Conservation (phyloP, 2,888 invertebrate species). For the Tiphia femorata region DNA sequence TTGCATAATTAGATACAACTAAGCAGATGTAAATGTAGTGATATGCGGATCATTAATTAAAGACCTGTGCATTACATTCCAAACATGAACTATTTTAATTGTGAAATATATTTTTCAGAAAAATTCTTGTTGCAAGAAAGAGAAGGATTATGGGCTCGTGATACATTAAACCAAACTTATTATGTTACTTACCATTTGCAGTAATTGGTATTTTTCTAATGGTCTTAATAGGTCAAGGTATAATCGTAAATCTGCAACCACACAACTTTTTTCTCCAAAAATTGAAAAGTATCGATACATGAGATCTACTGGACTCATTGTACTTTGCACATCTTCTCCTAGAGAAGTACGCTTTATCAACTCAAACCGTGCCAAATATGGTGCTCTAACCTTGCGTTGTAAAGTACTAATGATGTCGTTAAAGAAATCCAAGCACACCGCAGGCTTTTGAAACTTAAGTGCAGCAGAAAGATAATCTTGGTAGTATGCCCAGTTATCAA, state of each 20-base stretch:
- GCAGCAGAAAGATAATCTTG: slow-evolving; percentile 69
- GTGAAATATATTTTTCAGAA: too few species aligned
- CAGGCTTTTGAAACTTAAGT: slow-evolving; percentile 57
- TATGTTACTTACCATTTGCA: slow-evolving; percentile 50
- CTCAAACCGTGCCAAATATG: slow-evolving; percentile 87
- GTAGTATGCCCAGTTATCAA: slow-evolving; percentile 70
- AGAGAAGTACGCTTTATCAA: slow-evolving; percentile 74
- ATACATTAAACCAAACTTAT: not conserved
- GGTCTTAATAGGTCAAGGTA: slow-evolving; percentile 80
- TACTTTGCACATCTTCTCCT: slow-evolving; percentile 46
- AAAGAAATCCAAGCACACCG: slow-evolving; percentile 65
- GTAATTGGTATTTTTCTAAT: slow-evolving; percentile 74
- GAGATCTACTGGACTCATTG: slow-evolving; percentile 73
- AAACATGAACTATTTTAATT: not conserved
- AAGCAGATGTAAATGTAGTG: too few species aligned
- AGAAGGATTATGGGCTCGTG: too few species aligned
- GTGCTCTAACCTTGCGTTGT: slow-evolving; percentile 75
- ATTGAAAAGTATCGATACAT: slow-evolving; percentile 83
- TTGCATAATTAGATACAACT: too few species aligned
- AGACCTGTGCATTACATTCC: not conserved
- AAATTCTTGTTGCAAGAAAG: not conserved
- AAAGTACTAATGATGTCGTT: slow-evolving; percentile 54
- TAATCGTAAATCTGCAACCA: slow-evolving; percentile 84
- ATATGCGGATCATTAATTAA: too few species aligned
- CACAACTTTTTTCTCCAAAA: slow-evolving; percentile 90